Conservation (phyloP, 2,888 invertebrate species). For the Ennomos fuscantarius region DNA sequence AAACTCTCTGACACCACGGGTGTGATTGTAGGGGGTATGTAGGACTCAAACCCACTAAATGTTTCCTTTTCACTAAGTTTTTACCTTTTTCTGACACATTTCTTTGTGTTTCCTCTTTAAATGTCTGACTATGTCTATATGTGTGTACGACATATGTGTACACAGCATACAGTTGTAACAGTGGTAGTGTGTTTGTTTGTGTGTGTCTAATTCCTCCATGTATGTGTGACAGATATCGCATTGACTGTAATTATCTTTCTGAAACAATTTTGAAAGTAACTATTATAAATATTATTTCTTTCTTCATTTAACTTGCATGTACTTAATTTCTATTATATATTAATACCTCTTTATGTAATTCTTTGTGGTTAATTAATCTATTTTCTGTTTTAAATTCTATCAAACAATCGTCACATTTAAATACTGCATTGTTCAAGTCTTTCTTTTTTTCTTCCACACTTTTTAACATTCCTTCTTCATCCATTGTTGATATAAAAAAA, state of each 20-base stretch:
- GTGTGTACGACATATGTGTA: slow-evolving; percentile 32
- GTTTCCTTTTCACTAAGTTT: not conserved
- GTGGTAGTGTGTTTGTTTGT: slow-evolving; percentile 39
- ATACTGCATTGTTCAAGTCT: slow-evolving; percentile 38
- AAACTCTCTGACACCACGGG: too few relatives aligned
- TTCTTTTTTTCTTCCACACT: slow-evolving; percentile 21
- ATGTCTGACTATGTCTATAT: slow-evolving; percentile 45
- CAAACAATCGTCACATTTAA: slow-evolving; percentile 61
- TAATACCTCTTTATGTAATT: slow-evolving; percentile 54
- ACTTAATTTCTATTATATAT: not conserved
- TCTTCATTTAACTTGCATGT: not conserved
- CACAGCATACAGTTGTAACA: slow-evolving; percentile 49
- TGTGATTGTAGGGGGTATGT: too few relatives aligned
- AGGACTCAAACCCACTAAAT: too few relatives aligned
- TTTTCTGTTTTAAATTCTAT: slow-evolving; percentile 44
- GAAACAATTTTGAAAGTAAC: slow-evolving; percentile 25
- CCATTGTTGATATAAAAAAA: slow-evolving; percentile 40
- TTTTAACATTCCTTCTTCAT: slow-evolving; percentile 43
- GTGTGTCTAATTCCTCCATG: slow-evolving; percentile 38
- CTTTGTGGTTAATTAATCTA: slow-evolving; percentile 50
- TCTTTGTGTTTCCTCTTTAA: slow-evolving; percentile 44
- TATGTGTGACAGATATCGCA: slow-evolving; percentile 54
- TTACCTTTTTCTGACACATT: slow-evolving; percentile 39
- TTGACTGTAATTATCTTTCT: slow-evolving; percentile 47
- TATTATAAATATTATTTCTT: too few relatives aligned